These are phyloP conservation scores for Antheraea mylitta DNA, from an alignment of 1,140 invertebrate species.

Conservation along the genomic window DNA sequence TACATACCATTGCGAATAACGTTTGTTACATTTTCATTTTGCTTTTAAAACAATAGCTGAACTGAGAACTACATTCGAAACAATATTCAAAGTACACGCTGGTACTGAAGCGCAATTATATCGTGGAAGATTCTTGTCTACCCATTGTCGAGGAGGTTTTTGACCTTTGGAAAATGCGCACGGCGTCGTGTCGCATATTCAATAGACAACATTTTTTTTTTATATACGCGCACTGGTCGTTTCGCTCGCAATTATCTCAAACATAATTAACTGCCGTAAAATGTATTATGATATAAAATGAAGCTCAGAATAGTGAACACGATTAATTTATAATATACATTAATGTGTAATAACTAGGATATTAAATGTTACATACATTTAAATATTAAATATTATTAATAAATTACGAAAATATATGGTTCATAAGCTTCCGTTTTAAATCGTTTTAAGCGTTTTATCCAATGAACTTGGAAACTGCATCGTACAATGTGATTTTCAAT, in stretches of 20 bases:
- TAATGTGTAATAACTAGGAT: too few species aligned
- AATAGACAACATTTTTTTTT: conserved; percentile 53
- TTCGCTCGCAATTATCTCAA: conserved; percentile 8
- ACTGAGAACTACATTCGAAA: neutral
- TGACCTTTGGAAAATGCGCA: conserved; percentile 56
- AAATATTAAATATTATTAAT: too few species aligned
- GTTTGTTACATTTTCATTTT: conserved; percentile 17
- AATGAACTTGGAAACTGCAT: too few species aligned
- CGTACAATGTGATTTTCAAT: too few species aligned
- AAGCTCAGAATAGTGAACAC: neutral
- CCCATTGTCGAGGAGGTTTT: conserved; percentile 60
- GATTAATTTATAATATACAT: neutral
- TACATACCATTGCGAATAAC: conserved; percentile 17
- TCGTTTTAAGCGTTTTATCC: too few species aligned
- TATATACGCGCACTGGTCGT: conserved; percentile 38
- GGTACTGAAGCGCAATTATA: neutral
- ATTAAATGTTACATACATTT: too few species aligned
- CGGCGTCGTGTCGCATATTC: conserved; percentile 54
- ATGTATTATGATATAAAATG: neutral
- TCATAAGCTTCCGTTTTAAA: too few species aligned
- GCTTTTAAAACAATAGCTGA: neutral
- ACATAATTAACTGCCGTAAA: conserved; percentile 7
- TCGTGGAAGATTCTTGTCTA: conserved; percentile 12
- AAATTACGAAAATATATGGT: too few species aligned
- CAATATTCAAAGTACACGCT: neutral